Evolutionary conservation across 1,140 invertebrate species (phyloP).

Genomic region (Procambarus virginalis): DNA sequence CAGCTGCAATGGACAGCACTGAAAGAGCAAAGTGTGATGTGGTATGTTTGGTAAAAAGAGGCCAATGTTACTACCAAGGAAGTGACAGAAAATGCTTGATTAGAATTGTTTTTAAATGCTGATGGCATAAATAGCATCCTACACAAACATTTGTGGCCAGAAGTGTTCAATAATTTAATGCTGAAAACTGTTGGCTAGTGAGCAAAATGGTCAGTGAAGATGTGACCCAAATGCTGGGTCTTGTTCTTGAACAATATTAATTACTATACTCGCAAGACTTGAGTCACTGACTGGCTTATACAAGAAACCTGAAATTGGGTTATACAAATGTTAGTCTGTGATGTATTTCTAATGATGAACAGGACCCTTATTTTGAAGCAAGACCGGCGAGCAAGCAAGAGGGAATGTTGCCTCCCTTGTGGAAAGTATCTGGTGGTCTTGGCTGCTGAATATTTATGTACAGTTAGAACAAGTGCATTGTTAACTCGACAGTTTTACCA

Average conservation of each 20-base stretch:
- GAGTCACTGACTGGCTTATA: conserved; percentile 20
- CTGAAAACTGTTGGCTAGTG: background rate
- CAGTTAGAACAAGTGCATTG: conserved; percentile 67
- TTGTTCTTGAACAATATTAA: conserved; percentile 49
- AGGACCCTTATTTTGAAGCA: conserved; percentile 24
- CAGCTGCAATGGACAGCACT: conserved; percentile 47
- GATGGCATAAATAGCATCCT: background rate
- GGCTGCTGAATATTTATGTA: conserved; percentile 65
- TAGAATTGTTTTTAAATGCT: background rate
- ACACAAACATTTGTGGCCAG: conserved; percentile 2
- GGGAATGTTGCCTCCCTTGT: conserved; percentile 44
- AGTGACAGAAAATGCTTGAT: conserved; percentile 22
- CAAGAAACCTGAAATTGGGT: conserved; percentile 44
- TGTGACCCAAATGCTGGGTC: conserved; percentile 15
- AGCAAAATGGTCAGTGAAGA: background rate
- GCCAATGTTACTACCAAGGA: conserved; percentile 7
- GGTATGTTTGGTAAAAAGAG: background rate
- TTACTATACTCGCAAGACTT: conserved; percentile 26
- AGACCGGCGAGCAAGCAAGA: conserved; percentile 25
- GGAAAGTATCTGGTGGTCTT: conserved; percentile 51
- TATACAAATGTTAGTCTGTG: conserved; percentile 60
- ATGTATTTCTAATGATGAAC: conserved; percentile 53
- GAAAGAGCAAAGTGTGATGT: background rate
- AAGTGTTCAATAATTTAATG: background rate
- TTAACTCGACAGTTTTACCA: conserved; percentile 48